A percentile compares a stretch with the other conserved stretches of the same genome.
Evolutionary conservation across 2,113 vertebrate species (phyloP).

Genomic region (Loxodonta africana): DNA sequence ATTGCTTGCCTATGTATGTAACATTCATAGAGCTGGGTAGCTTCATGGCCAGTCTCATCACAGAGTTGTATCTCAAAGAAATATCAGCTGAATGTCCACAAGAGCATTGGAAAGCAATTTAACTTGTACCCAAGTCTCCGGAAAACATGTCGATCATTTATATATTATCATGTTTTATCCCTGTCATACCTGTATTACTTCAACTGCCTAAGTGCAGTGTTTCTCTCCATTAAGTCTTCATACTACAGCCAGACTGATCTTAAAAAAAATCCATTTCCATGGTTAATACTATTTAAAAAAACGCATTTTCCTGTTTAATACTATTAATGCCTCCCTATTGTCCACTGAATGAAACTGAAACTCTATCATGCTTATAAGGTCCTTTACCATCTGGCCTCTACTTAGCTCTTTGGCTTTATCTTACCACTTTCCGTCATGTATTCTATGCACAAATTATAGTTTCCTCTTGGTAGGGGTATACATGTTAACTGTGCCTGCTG

Average conservation of each 20-base stretch:
- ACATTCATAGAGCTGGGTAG: not conserved
- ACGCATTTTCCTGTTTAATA: slow-evolving; percentile 8
- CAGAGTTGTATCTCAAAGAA: slow-evolving; percentile 39
- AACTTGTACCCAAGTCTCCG: not conserved
- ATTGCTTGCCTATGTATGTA: not conserved
- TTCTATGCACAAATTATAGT: not conserved
- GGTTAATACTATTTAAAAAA: slow-evolving; percentile 12
- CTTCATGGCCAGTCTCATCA: not conserved
- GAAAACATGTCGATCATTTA: not conserved
- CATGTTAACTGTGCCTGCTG: not conserved
- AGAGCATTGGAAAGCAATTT: not conserved
- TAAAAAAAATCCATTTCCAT: slow-evolving; percentile 24
- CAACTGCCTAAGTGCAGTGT: not conserved
- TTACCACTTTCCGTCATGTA: not conserved
- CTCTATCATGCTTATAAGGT: not conserved
- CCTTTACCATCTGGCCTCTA: not conserved
- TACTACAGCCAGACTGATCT: not conserved
- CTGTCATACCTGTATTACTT: not conserved
- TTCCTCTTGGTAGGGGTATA: not conserved
- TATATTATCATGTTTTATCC: not conserved
- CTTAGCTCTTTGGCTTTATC: not conserved
- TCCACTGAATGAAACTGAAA: slow-evolving; percentile 22
- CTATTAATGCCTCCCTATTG: not conserved
- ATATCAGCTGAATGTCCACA: not conserved
- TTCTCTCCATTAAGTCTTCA: not conserved